Conservation (phyloP, 2,113 vertebrate genomes). For the Apeltes quadracus region DNA sequence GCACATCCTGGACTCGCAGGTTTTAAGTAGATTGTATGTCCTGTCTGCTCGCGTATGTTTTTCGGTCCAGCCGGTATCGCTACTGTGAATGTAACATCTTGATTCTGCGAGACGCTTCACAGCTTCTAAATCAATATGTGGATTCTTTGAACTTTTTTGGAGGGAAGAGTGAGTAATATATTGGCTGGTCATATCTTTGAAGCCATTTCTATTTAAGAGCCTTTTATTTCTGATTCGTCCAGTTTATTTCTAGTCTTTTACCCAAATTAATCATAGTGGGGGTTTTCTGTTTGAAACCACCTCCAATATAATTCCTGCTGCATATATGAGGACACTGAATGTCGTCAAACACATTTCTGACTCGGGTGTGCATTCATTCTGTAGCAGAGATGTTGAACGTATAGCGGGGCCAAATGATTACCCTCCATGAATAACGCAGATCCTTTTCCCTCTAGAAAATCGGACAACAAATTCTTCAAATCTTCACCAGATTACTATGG, state of each 20-base stretch:
- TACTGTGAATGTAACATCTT: constrained; percentile 74
- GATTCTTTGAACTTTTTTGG: constrained; percentile 37
- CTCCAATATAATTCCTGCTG: constrained; percentile 56
- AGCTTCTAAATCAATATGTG: constrained; percentile 61
- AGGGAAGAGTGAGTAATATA: constrained; percentile 43
- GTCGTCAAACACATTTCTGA: constrained; percentile 46
- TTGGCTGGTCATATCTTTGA: constrained; percentile 49
- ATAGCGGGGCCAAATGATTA: constrained; percentile 46
- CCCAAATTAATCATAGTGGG: constrained; percentile 35
- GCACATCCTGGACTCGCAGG: constrained; percentile 50
- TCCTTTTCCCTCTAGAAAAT: constrained; percentile 43
- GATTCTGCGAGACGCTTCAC: constrained; percentile 57
- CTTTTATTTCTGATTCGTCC: constrained; percentile 30
- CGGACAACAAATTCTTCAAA: constrained; percentile 60
- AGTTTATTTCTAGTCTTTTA: constrained; percentile 42
- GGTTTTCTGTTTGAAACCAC: constrained; percentile 36
- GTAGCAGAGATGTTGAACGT: constrained; percentile 44
- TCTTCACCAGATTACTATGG: constrained; percentile 51
- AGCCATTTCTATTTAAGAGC: constrained; percentile 51
- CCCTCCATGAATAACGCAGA: constrained; percentile 61
- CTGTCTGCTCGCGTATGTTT: constrained; percentile 38
- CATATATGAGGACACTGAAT: constrained; percentile 50
- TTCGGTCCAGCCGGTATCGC: constrained; percentile 54
- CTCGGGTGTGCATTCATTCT: constrained; percentile 64
- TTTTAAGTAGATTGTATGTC: constrained; percentile 62